A percentile compares a stretch with the other conserved stretches of the same genome.
Conservation (phyloP, 2,888 invertebrate species). For the Lysandra coridon region DNA sequence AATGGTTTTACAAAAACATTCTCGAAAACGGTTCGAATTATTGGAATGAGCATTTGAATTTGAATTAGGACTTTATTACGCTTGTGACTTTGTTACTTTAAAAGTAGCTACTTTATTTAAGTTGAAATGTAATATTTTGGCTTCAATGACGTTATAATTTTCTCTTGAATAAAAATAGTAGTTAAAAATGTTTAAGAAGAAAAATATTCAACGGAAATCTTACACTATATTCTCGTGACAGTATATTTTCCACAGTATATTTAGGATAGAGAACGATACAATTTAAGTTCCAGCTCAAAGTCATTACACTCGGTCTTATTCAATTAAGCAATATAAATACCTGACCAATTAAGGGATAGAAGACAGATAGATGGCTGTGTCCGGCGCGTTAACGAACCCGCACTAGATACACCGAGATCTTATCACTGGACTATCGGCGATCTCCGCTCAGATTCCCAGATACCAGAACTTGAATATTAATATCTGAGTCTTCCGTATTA, state of each 20-base stretch:
- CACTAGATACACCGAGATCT: constrained; percentile 15
- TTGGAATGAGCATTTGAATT: not conserved
- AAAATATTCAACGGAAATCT: no score
- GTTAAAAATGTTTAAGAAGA: no score
- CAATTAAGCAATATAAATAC: constrained; percentile 15
- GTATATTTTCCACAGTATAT: no score
- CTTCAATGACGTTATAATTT: no score
- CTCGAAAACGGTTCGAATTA: not conserved
- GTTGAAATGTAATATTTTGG: not conserved
- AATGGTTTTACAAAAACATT: constrained; percentile 22
- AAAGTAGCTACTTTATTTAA: not conserved
- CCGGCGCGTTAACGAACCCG: constrained; percentile 15
- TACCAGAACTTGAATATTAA: constrained; percentile 18
- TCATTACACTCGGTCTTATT: not conserved
- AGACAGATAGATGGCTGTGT: constrained; percentile 21
- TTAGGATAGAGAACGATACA: not conserved
- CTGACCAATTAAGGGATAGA: constrained; percentile 25
- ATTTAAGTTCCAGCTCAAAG: not conserved
- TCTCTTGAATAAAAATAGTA: no score
- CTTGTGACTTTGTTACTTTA: not conserved
- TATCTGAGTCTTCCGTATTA: constrained; percentile 6
- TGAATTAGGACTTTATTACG: not conserved
- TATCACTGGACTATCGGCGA: constrained; percentile 10
- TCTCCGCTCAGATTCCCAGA: constrained; percentile 19
- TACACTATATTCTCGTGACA: no score